These are phyloP conservation scores for Aplodontia rufa DNA, from an alignment of 2,113 vertebrate genomes.

Conservation along the genomic window DNA sequence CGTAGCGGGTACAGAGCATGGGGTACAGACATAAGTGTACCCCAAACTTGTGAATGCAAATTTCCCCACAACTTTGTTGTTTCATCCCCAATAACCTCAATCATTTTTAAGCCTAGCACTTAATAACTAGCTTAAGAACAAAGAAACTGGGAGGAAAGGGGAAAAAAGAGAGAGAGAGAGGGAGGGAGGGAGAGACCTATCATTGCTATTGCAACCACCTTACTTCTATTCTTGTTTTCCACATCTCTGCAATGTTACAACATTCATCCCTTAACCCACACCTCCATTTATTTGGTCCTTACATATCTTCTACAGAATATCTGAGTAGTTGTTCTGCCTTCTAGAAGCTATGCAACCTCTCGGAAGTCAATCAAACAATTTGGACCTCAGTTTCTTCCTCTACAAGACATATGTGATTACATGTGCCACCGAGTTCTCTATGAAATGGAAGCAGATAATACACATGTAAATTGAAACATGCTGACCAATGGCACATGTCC, in stretches of 20 bases:
- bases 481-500: background rate
- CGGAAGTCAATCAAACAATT: background rate
- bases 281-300: background rate
- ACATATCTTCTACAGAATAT: background rate
- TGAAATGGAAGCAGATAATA: background rate
- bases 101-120: background rate
- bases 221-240: background rate
- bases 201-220: background rate
- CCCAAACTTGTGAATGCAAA: background rate
- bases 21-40: background rate
- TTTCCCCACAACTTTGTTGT: background rate
- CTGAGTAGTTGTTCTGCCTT: background rate
- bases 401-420: background rate
- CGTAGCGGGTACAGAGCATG: too few relatives aligned
- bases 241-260: background rate
- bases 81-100: background rate
- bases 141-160: background rate
- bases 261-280: background rate
- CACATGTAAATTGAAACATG: background rate
- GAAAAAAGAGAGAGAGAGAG: background rate
- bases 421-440: background rate
- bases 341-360: background rate
- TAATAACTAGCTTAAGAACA: background rate
- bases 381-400: background rate
- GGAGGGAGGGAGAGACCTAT: background rate